These are phyloP conservation scores for Peromyscus nudipes DNA, from an alignment of 2,797 vertebrate species.

Conservation along the genomic window DNA sequence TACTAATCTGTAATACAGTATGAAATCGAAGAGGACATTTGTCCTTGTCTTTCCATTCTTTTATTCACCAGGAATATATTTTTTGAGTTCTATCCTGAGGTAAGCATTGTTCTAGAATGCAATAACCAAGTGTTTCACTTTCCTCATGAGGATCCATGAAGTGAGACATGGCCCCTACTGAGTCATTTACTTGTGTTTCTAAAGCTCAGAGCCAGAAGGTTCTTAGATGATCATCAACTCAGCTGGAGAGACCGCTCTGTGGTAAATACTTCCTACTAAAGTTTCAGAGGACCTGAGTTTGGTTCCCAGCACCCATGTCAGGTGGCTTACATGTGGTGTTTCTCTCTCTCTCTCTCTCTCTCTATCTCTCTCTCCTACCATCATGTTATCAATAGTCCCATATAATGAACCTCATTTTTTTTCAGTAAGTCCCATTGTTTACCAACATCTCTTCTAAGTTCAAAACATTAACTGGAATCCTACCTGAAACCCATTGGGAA, in stretches of 20 bases:
- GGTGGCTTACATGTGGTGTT: neutral
- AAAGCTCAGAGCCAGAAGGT: neutral
- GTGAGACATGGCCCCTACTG: neutral
- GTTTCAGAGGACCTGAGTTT: neutral
- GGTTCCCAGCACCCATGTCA: neutral
- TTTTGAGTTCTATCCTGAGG: neutral
- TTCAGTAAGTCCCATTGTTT: slow-evolving; percentile 18
- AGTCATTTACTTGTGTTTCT: neutral
- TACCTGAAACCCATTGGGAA: neutral
- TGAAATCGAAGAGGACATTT: neutral
- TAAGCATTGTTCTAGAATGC: neutral
- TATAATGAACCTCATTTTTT: neutral
- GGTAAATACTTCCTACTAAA: neutral
- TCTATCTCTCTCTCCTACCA: neutral
- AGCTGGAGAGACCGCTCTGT: neutral
- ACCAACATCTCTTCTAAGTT: slow-evolving; percentile 41
- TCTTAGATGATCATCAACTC: neutral
- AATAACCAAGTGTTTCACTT: neutral
- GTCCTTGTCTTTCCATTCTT: neutral
- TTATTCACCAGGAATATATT: neutral
- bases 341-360: neutral
- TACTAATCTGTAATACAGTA: neutral
- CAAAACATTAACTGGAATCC: slow-evolving; percentile 12
- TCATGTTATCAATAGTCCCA: neutral
- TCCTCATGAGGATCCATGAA: neutral